Evolutionary conservation across 1,140 invertebrate species (phyloP).

Genomic region (Drosophila pruinosa): DNA sequence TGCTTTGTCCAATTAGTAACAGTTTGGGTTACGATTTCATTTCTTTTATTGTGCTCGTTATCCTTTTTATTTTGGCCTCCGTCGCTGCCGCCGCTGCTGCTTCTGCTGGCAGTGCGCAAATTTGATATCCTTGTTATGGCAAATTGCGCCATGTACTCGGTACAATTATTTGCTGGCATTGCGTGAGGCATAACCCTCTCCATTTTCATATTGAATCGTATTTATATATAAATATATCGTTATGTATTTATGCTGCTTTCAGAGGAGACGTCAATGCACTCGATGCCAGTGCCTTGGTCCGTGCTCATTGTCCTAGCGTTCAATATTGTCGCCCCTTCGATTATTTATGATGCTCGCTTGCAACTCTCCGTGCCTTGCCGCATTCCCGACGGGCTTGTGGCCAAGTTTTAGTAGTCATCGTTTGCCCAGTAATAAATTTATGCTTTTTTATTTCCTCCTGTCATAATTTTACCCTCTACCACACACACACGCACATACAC

Average conservation of each 20-base stretch:
- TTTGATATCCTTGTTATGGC: slow-evolving; percentile 80
- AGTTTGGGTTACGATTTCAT: slow-evolving; percentile 79
- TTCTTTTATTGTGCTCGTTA: slow-evolving; percentile 82
- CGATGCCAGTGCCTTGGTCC: slow-evolving; percentile 2
- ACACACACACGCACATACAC: slow-evolving; percentile 46
- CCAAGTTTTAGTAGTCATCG: slow-evolving; percentile 81
- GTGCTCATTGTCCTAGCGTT: slow-evolving; percentile 47
- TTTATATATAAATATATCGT: background rate
- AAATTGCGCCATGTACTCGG: slow-evolving; percentile 67
- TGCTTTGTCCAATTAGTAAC: slow-evolving; percentile 81
- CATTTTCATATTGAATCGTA: slow-evolving; percentile 36
- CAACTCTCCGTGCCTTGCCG: slow-evolving; percentile 28
- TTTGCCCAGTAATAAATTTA: slow-evolving; percentile 80
- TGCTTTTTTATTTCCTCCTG: slow-evolving; percentile 82
- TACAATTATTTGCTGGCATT: slow-evolving; percentile 65
- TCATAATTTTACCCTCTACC: slow-evolving; percentile 80
- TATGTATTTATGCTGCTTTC: slow-evolving; percentile 45
- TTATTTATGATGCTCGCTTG: slow-evolving; percentile 79
- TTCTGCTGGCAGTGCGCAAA: slow-evolving; percentile 61
- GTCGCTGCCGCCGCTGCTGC: slow-evolving; percentile 1
- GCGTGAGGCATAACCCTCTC: slow-evolving; percentile 29
- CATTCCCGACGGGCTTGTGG: slow-evolving; percentile 74
- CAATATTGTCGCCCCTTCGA: slow-evolving; percentile 79
- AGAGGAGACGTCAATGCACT: slow-evolving; percentile 59
- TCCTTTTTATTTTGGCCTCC: slow-evolving; percentile 68